Base-by-base conservation (phyloP, 1,140 invertebrate species). In the Hydropsyche tenuis region DNA sequence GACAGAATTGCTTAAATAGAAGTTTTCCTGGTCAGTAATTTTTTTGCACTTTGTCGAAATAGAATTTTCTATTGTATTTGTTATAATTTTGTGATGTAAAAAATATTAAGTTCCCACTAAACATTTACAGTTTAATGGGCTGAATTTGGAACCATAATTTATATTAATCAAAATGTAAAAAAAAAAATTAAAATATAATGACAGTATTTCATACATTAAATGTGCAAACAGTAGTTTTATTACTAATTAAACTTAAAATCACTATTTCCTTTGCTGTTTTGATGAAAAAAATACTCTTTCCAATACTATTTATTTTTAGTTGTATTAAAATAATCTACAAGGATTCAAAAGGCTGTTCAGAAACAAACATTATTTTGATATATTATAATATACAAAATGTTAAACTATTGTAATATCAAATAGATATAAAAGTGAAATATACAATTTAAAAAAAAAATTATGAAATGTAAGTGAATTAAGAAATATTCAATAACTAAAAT, bases 131-230 rank as follows among this genome's bases (percentile, higher is more conserved):
- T 51, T 51, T 51, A 51, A 37, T 9, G 3, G 30, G 30, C 4
- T 62, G 12, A 20, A 62, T 20, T 16, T 25, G 46, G 18, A 62
- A 20, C 18, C 23, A 23, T 62, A 62, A 62, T 62, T 62, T 51
- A 51, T 51, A 65, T 65, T 43, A 65, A 68, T 43, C 11, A 23
- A 48, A 20, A 46, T 68, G 65, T 68, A 68, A 68, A 45, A 27
- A n/a, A n/a, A n/a, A 48, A 48, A 5, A 48, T 68, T 25, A 46
- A 25, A 48, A 48, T 48, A 25, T 70, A 70, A 27, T 53, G 68
- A 43, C 25, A 48, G 51, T 37, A 60, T 70, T 56, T 70, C 68
- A 60, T 70, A 70, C 51, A 70, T 12, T 70, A 70, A 70, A 56
- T 70, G 30, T 70, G 27, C 22, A 70, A 56, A 70, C 14, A 68